phyloP scores from a whole-genome alignment of 2,888 invertebrate species.

The Eupithecia tripunctaria region DNA sequence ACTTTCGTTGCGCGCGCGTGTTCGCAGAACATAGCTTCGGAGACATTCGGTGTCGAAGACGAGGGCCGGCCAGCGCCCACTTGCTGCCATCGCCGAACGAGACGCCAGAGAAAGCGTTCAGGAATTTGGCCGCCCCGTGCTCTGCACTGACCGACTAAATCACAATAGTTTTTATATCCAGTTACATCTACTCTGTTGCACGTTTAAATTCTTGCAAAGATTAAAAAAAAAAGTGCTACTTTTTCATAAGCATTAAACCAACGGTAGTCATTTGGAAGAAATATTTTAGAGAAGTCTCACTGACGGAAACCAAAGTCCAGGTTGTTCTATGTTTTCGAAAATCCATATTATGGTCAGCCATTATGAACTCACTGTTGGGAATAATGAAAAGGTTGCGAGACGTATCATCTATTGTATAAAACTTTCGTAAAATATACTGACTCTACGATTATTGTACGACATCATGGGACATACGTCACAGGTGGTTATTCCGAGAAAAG shows the following conservation, averaged over 20 bases:
- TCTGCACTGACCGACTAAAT: constrained; percentile 52
- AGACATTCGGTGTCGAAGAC: constrained; percentile 23
- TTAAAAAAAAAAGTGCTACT: background rate
- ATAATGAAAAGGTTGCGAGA: background rate
- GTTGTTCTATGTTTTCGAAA: background rate
- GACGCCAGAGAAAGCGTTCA: constrained; percentile 79
- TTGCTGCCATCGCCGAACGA: constrained; percentile 44
- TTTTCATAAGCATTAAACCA: background rate
- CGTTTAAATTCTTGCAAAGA: constrained; percentile 7
- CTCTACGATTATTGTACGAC: background rate
- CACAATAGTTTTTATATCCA: constrained; percentile 49
- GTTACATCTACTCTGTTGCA: constrained; percentile 24
- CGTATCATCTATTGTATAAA: background rate
- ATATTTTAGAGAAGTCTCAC: background rate
- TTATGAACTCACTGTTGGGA: background rate
- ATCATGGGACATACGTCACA: background rate
- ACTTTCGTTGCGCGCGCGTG: constrained; percentile 72
- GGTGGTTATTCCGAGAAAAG: background rate
- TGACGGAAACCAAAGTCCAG: background rate
- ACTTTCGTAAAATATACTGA: background rate
- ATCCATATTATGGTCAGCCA: background rate
- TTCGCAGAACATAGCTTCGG: constrained; percentile 25
- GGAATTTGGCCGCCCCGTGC: constrained; percentile 77
- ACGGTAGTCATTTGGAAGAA: background rate
- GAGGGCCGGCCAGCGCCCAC: constrained; percentile 32